A percentile compares a stretch with the other conserved stretches of the same genome.
Evolutionary conservation across 2,113 vertebrate genomes (phyloP).

Genomic region (Saguinus imperator): DNA sequence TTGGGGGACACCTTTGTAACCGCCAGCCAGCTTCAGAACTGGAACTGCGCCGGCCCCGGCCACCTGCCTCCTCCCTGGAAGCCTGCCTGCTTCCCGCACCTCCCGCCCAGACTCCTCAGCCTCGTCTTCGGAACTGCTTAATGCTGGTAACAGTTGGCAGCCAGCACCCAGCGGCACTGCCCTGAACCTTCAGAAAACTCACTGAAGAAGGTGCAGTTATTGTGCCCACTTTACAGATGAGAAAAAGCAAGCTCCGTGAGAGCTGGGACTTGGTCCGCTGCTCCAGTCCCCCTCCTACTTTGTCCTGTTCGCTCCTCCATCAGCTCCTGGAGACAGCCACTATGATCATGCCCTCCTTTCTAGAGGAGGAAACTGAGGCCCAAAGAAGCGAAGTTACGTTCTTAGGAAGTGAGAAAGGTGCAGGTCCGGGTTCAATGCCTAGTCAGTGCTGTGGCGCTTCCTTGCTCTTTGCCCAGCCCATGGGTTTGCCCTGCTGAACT

Average conservation of each 20-base stretch:
- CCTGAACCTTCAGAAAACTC: accelerated
- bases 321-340: background rate
- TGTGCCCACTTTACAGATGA: background rate
- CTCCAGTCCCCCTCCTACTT: too few species aligned
- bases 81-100: background rate
- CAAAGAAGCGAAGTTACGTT: background rate
- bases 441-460: accelerated
- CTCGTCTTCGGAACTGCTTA: background rate
- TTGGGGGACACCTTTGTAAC: background rate
- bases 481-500: background rate
- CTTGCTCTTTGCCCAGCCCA: background rate
- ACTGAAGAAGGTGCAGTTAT: background rate
- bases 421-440: background rate
- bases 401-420: too few species aligned
- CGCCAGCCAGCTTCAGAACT: background rate
- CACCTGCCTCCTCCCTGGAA: background rate
- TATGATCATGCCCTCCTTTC: background rate
- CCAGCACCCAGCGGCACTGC: background rate
- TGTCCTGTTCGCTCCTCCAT: background rate
- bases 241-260: background rate
- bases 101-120: background rate
- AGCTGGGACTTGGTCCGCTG: background rate
- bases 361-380: background rate
- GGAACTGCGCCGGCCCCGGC: background rate
- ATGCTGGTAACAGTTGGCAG: background rate